Conservation (phyloP, 2,797 vertebrate genomes). For the Molossus molossus region DNA sequence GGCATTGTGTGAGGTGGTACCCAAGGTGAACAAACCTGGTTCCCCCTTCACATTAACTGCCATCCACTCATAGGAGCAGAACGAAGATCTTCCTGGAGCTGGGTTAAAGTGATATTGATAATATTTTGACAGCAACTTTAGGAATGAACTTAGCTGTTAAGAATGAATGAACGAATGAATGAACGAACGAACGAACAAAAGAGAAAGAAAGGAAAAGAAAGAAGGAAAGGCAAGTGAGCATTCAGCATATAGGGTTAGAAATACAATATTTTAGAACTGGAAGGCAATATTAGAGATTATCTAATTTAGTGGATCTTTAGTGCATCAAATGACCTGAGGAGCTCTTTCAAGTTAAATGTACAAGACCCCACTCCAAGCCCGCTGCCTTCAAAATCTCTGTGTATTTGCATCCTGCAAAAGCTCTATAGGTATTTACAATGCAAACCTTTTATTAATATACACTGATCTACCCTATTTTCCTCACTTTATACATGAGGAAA, state of each 20-base stretch:
- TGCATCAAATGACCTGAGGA: not conserved
- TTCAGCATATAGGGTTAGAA: not conserved
- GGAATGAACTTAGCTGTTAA: not conserved
- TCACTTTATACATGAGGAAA: slow-evolving; percentile 30
- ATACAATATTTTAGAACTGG: not conserved
- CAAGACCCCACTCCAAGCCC: not conserved
- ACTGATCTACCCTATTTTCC: not conserved
- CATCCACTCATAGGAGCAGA: not conserved
- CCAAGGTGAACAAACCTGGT: not conserved
- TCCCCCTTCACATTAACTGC: not conserved
- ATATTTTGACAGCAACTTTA: not conserved
- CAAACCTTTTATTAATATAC: not conserved
- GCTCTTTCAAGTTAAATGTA: not conserved
- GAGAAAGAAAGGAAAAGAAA: not conserved
- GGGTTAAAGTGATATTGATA: not conserved
- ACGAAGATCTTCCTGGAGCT: not conserved
- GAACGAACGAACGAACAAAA: not conserved
- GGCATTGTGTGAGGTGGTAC: accelerated
- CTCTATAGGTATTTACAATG: not conserved
- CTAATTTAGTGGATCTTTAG: not conserved
- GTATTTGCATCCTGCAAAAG: slow-evolving; percentile 11
- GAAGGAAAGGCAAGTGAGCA: not conserved
- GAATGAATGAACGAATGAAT: not conserved
- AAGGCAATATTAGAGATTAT: not conserved
- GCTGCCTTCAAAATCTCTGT: slow-evolving; percentile 7